Base-by-base conservation (phyloP, 1,140 invertebrate species). In the Heliconius melpomene region DNA sequence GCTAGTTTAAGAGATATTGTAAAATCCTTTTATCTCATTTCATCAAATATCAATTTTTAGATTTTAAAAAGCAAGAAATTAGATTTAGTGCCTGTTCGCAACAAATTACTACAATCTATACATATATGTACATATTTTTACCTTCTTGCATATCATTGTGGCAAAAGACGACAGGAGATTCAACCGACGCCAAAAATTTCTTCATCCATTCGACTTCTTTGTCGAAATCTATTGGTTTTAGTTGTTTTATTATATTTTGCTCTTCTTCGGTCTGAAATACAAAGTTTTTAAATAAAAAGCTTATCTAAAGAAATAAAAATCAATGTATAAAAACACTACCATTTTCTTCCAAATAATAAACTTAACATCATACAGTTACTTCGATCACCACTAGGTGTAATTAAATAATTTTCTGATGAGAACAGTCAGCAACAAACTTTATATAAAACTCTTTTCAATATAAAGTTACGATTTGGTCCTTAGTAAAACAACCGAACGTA, bases 131-230 rank as follows among this genome's bases (percentile, higher is more conserved):
- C 32, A 32, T 36, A 36, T 36, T 36, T 36, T 40, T 96, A 91
- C 99, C 99, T 96, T 99, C 98, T 94, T 99, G 99, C 91, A 99
- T 95, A 90, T 99, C 99, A 92, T 99, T 99, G 93, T 99, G 99
- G 89, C 98, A 99, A 92, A 99, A 99, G 0, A 98, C 97, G 2
- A 99, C 98, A 1, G 98, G 98, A 79, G 98, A 97, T n/a, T 96
- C 95, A 0, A 96, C 95, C 0, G 85, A 84, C 0, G 95, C 93
- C 16, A 96, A 88, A 74, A 95, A 94, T 57, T 95, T 95, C 92
- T 95, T 96, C 6, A 98, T 84, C 96, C 96, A 97, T 11, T 95
- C 88, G 2, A 96, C 90, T 91, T 98, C 97, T 50, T 95, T 92
- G 9, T 95, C 95, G 77, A 96, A 95, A 88, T 97, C 95, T 23